A percentile compares a stretch with the other conserved stretches of the same genome.
These are phyloP conservation scores for Adrianichthys oophorus DNA, from an alignment of 2,797 vertebrate genomes.

Conservation along the genomic window DNA sequence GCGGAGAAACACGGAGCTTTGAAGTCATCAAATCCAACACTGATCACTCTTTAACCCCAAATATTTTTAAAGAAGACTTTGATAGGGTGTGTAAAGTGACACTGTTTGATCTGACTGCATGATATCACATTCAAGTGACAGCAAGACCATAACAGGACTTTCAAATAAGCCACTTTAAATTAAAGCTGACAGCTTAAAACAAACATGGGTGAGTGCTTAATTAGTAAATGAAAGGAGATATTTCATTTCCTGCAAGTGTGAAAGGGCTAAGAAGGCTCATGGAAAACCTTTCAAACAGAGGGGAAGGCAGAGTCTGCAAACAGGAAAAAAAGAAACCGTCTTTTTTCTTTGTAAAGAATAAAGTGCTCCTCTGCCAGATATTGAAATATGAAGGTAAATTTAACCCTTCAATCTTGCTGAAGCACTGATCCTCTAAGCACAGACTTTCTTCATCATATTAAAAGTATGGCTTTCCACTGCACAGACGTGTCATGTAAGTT, in stretches of 20 bases:
- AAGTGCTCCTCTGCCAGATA: slow-evolving; percentile 14
- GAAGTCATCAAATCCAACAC: slow-evolving; percentile 78
- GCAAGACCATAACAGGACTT: slow-evolving; percentile 77
- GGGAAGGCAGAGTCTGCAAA: slow-evolving; percentile 42
- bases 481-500: slow-evolving; percentile 71
- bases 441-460: slow-evolving; percentile 32
- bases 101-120: slow-evolving; percentile 72
- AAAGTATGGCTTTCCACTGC: slow-evolving; percentile 35
- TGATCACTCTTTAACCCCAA: slow-evolving; percentile 81
- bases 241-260: slow-evolving; percentile 74
- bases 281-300: slow-evolving; percentile 61
- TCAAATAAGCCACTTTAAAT: slow-evolving; percentile 80
- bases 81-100: slow-evolving; percentile 76
- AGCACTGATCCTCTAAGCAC: slow-evolving; percentile 31
- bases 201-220: slow-evolving; percentile 79
- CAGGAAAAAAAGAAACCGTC: slow-evolving; percentile 24
- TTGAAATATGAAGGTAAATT: slow-evolving; percentile 33
- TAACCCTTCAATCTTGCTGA: slow-evolving; percentile 33
- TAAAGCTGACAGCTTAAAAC: slow-evolving; percentile 80
- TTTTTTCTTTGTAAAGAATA: slow-evolving; percentile 13
- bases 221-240: slow-evolving; percentile 81
- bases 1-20: slow-evolving; percentile 53
- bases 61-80: slow-evolving; percentile 78
- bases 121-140: slow-evolving; percentile 74
- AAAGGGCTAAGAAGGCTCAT: slow-evolving; percentile 65